phyloP scores from a whole-genome alignment of 2,888 invertebrate species.

The Gibbula magus region DNA sequence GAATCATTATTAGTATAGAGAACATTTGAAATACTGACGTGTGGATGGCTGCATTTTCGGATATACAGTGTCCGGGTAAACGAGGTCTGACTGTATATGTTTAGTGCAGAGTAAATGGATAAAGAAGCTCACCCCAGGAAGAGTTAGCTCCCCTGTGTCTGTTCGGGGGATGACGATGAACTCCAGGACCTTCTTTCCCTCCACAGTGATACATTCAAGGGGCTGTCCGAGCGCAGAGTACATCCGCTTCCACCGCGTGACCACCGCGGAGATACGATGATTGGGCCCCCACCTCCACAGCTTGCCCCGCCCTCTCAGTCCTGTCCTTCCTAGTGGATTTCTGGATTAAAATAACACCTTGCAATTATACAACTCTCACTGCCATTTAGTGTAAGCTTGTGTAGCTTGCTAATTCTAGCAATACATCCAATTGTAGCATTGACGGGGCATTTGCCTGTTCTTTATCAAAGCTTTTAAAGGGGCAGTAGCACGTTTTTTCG shows the following conservation, averaged over 20 bases:
- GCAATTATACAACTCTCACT: no score
- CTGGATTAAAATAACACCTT: constrained; percentile 45
- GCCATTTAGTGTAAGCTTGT: no score
- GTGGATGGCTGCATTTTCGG: no score
- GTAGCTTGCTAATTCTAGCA: no score
- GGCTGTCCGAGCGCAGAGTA: constrained; percentile 50
- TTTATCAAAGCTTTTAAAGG: no score
- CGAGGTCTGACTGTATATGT: no score
- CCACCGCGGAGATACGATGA: constrained; percentile 71
- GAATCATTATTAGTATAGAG: no score
- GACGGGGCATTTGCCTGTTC: no score
- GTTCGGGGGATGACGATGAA: constrained; percentile 60
- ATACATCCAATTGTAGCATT: no score
- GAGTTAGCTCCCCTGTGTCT: constrained; percentile 49
- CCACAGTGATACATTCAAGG: constrained; percentile 54
- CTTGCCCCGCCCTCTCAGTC: constrained; percentile 72
- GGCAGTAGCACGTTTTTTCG: no score
- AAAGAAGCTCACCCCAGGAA: constrained; percentile 62
- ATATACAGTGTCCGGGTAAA: no score
- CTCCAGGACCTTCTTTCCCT: constrained; percentile 66
- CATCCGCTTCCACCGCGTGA: constrained; percentile 71
- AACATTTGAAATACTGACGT: no score
- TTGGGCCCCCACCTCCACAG: constrained; percentile 75
- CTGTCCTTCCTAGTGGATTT: constrained; percentile 74
- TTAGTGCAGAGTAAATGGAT: background rate